Conservation (phyloP, 2,113 vertebrate genomes). For the Enhydra lutris region DNA sequence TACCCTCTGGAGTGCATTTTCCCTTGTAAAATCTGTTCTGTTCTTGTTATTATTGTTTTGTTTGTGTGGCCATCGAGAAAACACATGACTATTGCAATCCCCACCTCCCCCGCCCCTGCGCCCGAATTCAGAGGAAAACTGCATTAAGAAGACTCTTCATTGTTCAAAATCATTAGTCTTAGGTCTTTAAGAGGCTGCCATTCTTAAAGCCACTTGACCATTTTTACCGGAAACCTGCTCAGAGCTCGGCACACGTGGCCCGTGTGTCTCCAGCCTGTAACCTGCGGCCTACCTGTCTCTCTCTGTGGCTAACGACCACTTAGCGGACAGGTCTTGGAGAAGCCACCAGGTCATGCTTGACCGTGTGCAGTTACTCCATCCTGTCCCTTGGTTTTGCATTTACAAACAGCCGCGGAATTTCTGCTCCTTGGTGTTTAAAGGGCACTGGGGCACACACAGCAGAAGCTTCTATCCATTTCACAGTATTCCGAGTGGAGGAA, state of each 20-base stretch:
- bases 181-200: not conserved
- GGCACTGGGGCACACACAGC: not conserved
- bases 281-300: not conserved
- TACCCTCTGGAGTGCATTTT: not conserved
- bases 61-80: not conserved
- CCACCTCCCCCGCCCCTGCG: accelerated
- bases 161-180: not conserved
- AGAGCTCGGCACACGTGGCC: not conserved
- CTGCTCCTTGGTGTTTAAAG: not conserved
- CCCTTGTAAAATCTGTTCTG: not conserved
- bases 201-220: not conserved
- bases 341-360: not conserved
- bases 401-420: accelerated
- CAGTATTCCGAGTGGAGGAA: not conserved
- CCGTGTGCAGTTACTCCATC: accelerated
- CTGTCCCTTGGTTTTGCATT: not conserved
- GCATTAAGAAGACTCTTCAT: not conserved
- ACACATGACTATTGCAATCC: not conserved
- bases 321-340: not conserved
- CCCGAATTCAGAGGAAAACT: not conserved
- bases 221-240: not conserved
- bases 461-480: not conserved
- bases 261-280: accelerated
- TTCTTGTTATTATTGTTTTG: not conserved
- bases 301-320: accelerated